Percentiles rank a stretch among this genome's conserved stretches.
Evolutionary conservation across 1,140 invertebrate species (phyloP).

Genomic region (Danaus melanippus): DNA sequence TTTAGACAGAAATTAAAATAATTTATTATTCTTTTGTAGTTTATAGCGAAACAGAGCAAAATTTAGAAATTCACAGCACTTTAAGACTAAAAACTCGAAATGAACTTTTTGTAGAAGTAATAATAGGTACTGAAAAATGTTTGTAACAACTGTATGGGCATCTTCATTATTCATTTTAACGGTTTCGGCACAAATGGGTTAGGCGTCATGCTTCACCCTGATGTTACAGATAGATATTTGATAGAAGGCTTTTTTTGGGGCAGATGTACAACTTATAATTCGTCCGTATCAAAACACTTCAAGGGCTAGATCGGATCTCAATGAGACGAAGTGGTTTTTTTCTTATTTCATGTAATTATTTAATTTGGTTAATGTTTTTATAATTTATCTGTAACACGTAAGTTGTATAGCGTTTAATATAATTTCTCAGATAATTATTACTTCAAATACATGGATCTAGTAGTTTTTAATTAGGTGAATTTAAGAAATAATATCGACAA

Average conservation of each 20-base stretch:
- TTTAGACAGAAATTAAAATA: too few species aligned
- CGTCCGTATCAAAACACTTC: constrained; percentile 65
- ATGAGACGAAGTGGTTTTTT: constrained; percentile 6
- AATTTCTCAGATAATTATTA: too few species aligned
- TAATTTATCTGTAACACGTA: constrained; percentile 3
- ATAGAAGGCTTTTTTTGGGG: constrained; percentile 40
- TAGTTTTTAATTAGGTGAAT: too few species aligned
- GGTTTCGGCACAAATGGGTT: constrained; percentile 62
- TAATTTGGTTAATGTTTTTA: constrained; percentile 12
- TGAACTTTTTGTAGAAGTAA: too few species aligned
- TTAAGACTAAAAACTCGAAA: not conserved
- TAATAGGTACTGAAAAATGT: constrained; percentile 24
- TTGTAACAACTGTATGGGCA: constrained; percentile 30
- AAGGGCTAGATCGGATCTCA: constrained; percentile 19
- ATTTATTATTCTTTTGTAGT: too few species aligned
- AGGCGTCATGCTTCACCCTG: constrained; percentile 52
- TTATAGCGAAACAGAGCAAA: too few species aligned
- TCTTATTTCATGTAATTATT: not conserved
- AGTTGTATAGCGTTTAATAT: not conserved
- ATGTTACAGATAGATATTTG: constrained; percentile 57
- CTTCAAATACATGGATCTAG: too few species aligned
- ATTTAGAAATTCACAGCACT: not conserved
- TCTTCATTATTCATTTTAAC: constrained; percentile 66
- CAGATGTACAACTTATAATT: constrained; percentile 62
- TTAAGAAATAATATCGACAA: too few species aligned